These are phyloP conservation scores for Phalacrocorax pelagicus DNA, from an alignment of 2,113 vertebrate genomes.

Conservation along the genomic window DNA sequence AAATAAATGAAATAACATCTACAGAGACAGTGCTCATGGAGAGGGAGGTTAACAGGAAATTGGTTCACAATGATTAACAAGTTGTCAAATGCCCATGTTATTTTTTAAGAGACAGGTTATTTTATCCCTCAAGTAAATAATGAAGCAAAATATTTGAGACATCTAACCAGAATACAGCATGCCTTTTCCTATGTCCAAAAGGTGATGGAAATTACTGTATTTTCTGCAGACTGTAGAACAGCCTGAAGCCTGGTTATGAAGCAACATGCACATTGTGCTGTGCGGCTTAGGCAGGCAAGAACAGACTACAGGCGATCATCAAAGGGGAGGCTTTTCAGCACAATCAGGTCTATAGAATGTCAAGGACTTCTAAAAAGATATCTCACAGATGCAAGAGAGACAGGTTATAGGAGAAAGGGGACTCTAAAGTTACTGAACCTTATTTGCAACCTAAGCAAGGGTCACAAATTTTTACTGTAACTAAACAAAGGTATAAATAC, in stretches of 20 bases:
- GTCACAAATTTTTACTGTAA: not conserved
- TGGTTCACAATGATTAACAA: not conserved
- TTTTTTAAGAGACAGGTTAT: not conserved
- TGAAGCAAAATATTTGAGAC: not conserved
- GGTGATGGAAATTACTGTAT: not conserved
- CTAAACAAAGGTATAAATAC: not conserved
- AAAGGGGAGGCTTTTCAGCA: not conserved
- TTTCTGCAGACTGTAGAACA: not conserved
- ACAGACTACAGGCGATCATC: not conserved
- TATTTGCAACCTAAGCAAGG: not conserved
- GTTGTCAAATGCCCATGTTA: not conserved
- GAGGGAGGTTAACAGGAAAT: not conserved
- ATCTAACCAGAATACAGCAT: not conserved
- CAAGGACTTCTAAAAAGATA: not conserved
- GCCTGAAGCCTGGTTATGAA: not conserved
- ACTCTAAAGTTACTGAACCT: not conserved
- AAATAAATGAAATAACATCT: not conserved
- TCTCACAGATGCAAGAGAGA: not conserved
- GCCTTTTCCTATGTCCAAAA: not conserved
- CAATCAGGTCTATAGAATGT: not conserved
- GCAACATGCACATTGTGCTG: not conserved
- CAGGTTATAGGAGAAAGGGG: not conserved
- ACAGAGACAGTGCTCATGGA: not conserved
- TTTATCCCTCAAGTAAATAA: not conserved
- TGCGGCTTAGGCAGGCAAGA: rapidly evolving